Evolutionary conservation across 1,140 invertebrate species (phyloP).

Genomic region (Nasonia longicornis): DNA sequence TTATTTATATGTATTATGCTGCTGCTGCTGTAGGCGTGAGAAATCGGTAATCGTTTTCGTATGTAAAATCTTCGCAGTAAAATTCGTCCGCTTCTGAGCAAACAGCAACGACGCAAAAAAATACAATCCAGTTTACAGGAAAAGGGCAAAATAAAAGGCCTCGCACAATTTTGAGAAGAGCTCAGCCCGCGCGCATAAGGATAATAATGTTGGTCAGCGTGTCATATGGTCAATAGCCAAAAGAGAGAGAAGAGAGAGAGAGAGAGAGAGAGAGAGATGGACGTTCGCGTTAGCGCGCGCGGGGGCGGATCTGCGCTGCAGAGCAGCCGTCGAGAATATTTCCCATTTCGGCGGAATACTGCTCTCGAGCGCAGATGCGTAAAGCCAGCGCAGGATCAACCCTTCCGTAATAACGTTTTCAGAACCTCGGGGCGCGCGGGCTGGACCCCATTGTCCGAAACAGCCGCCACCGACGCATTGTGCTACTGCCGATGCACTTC

Average conservation of each 20-base stretch:
- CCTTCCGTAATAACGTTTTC: constrained; percentile 65
- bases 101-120: not conserved
- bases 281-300: constrained; percentile 43
- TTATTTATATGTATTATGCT: not conserved
- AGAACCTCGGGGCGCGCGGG: constrained; percentile 55
- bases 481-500: constrained; percentile 33
- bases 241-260: constrained; percentile 9
- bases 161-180: constrained; percentile 5
- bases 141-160: not conserved
- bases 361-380: constrained; percentile 60
- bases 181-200: not conserved
- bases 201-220: constrained; percentile 69
- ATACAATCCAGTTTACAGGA: not conserved
- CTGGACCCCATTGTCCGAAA: not conserved
- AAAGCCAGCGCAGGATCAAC: constrained; percentile 56
- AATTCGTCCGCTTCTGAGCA: not conserved
- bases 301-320: constrained; percentile 55
- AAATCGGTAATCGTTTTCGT: not conserved
- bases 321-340: not conserved
- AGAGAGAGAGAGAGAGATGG: constrained; percentile 27
- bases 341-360: not conserved
- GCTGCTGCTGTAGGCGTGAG: not conserved
- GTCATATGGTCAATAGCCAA: constrained; percentile 68
- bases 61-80: no score
- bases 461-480: constrained; percentile 48